Conservation (phyloP, 2,888 invertebrate genomes). For the Hirtodrosophila histrioides region DNA sequence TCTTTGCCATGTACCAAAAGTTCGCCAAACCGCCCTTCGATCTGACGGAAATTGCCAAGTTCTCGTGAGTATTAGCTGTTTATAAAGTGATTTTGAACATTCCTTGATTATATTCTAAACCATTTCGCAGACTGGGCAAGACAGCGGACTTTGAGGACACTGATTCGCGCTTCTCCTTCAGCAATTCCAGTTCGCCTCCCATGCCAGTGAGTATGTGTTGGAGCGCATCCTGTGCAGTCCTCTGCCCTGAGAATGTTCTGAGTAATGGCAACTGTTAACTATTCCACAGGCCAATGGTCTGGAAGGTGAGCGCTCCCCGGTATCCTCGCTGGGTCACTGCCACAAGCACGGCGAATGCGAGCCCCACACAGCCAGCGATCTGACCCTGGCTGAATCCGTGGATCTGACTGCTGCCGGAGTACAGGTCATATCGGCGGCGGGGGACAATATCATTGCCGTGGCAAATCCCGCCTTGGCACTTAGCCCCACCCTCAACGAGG, state of each 20-base stretch:
- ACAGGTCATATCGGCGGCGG: constrained; percentile 92
- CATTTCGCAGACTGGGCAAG: constrained; percentile 67
- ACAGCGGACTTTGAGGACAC: constrained; percentile 83
- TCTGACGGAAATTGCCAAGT: constrained; percentile 83
- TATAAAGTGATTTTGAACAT: too few relatives aligned
- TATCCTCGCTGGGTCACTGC: constrained; percentile 34
- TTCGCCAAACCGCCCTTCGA: constrained; percentile 84
- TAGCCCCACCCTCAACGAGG: constrained; percentile 85
- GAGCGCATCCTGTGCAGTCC: constrained; percentile 34
- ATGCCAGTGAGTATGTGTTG: constrained; percentile 85
- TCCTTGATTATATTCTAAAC: not conserved
- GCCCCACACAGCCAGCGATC: constrained; percentile 18
- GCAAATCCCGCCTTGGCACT: constrained; percentile 93
- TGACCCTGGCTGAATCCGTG: constrained; percentile 45
- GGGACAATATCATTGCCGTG: constrained; percentile 94
- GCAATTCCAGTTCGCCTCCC: constrained; percentile 91
- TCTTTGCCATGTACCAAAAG: constrained; percentile 84
- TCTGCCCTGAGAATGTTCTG: constrained; percentile 1
- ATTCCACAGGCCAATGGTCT: constrained; percentile 68
- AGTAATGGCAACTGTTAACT: constrained; percentile 24
- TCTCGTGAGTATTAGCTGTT: constrained; percentile 78
- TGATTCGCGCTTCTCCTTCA: constrained; percentile 91
- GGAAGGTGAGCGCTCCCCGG: constrained; percentile 73
- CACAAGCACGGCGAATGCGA: constrained; percentile 26
- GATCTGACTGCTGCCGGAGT: constrained; percentile 82